These are phyloP conservation scores for Odontothrips loti DNA, from an alignment of 2,888 invertebrate species.

Conservation along the genomic window DNA sequence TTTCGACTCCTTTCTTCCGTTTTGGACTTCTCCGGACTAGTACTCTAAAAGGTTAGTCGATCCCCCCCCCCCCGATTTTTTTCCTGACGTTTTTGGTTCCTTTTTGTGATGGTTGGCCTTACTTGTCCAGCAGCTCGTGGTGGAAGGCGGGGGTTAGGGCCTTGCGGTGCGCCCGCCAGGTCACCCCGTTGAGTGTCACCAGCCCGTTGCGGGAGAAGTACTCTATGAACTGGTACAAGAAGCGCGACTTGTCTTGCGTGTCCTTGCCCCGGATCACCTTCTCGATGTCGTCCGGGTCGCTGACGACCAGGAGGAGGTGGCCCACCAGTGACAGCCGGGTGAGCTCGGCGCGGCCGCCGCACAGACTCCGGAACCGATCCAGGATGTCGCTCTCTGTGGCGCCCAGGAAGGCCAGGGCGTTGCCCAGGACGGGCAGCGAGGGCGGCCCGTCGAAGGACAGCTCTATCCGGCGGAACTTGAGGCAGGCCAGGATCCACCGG, in stretches of 20 bases:
- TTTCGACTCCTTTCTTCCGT: too few species aligned
- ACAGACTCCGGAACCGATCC: not conserved
- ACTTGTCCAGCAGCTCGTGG: not conserved
- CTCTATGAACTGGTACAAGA: not conserved
- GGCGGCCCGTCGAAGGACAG: not conserved
- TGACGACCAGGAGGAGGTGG: not conserved
- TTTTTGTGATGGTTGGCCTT: too few species aligned
- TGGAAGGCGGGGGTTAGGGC: not conserved
- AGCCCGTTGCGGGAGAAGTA: not conserved
- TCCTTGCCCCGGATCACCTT: not conserved
- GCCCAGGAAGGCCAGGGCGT: not conserved
- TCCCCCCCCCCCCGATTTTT: too few species aligned
- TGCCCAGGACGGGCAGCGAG: not conserved
- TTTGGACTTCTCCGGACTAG: too few species aligned
- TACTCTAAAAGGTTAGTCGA: too few species aligned
- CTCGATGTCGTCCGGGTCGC: not conserved
- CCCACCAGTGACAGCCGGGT: not conserved
- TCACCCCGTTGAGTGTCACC: not conserved
- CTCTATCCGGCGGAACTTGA: not conserved
- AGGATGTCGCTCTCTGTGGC: not conserved
- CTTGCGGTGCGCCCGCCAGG: not conserved
- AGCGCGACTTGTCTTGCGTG: not conserved
- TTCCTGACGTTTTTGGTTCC: too few species aligned
- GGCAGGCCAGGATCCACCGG: not conserved
- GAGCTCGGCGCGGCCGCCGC: not conserved